phyloP scores from a whole-genome alignment of 2,888 invertebrate species.

The Herminia tarsipennalis region DNA sequence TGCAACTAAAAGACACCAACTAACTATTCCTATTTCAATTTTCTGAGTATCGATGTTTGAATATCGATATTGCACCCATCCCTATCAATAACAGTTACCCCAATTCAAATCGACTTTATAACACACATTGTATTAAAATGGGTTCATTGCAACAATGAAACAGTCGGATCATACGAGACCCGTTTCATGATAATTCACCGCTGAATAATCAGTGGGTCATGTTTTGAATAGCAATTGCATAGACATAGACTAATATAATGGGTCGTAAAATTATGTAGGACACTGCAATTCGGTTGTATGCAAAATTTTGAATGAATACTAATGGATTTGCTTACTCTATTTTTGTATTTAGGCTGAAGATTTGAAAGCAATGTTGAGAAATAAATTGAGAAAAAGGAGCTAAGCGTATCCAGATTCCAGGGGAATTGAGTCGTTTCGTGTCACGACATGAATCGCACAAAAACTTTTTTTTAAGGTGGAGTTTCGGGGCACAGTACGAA shows the following conservation, averaged over 20 bases:
- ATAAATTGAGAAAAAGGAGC: too few species aligned
- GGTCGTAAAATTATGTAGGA: conserved; percentile 31
- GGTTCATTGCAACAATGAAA: conserved; percentile 8
- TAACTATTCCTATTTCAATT: too few species aligned
- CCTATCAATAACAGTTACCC: conserved; percentile 3
- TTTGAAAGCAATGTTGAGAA: too few species aligned
- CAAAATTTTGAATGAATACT: conserved; percentile 16
- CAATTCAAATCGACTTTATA: conserved; percentile 8
- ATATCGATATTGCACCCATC: not conserved
- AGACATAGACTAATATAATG: conserved; percentile 18
- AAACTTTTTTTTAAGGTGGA: too few species aligned
- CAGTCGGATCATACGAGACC: conserved; percentile 8
- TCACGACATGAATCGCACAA: too few species aligned
- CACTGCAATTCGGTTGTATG: conserved; percentile 27
- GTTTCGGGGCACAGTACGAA: too few species aligned
- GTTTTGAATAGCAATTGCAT: conserved; percentile 31
- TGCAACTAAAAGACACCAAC: too few species aligned
- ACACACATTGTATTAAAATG: conserved; percentile 13
- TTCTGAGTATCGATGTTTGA: not conserved
- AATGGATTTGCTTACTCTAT: not conserved
- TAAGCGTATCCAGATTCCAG: too few species aligned
- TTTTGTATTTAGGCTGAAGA: not conserved
- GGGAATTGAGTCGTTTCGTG: too few species aligned
- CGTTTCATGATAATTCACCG: conserved; percentile 7
- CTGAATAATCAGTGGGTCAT: conserved; percentile 1